Evolutionary conservation across 2,113 vertebrate genomes (phyloP).

Genomic region (Microtus oregoni): DNA sequence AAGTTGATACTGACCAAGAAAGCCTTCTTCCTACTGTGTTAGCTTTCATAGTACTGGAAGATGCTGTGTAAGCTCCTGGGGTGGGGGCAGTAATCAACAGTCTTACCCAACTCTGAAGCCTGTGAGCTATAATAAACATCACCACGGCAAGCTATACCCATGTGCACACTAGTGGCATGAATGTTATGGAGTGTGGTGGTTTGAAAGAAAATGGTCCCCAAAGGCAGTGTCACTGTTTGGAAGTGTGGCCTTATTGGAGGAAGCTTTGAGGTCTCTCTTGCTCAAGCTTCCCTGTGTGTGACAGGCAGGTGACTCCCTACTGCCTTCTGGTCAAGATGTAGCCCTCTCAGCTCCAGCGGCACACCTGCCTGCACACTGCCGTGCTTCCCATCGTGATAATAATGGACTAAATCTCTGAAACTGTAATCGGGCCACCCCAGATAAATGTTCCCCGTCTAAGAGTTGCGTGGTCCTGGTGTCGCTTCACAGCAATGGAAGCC

Average conservation of each 20-base stretch:
- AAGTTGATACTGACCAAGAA: too few species aligned
- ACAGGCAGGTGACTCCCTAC: background rate
- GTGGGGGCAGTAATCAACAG: background rate
- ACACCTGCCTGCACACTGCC: background rate
- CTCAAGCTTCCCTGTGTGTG: background rate
- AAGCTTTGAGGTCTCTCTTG: background rate
- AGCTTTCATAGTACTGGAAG: background rate
- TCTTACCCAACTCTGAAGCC: background rate
- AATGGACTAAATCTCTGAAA: background rate
- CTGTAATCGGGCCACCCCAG: background rate
- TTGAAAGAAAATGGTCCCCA: background rate
- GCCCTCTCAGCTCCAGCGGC: background rate
- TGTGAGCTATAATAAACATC: background rate
- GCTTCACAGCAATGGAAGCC: background rate
- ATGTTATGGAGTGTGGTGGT: background rate
- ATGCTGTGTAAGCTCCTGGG: background rate
- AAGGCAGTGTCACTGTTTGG: background rate
- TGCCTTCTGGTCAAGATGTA: background rate
- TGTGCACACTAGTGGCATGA: background rate
- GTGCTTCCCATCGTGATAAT: background rate
- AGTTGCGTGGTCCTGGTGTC: background rate
- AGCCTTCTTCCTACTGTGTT: background rate
- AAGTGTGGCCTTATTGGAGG: background rate
- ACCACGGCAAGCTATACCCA: background rate
- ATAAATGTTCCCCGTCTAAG: background rate